A percentile compares a stretch with the other conserved stretches of the same genome.
These are phyloP conservation scores for Ceyx erithaca DNA, from an alignment of 2,797 vertebrate genomes.

Conservation along the genomic window DNA sequence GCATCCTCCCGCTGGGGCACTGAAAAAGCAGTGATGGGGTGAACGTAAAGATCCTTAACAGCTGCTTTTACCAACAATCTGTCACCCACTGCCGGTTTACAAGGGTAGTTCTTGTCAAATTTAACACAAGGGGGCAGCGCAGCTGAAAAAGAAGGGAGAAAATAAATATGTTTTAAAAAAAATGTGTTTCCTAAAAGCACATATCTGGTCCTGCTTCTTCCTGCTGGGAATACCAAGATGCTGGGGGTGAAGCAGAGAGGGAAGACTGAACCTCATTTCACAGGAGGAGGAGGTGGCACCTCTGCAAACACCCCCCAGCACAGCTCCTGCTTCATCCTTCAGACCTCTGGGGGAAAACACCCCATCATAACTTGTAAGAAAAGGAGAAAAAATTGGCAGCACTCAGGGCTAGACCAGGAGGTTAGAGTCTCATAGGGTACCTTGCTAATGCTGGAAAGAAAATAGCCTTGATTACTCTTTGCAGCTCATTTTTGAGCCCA, in stretches of 20 bases:
- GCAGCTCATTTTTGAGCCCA: not conserved
- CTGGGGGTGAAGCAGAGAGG: not conserved
- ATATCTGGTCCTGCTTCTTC: not conserved
- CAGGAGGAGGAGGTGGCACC: not conserved
- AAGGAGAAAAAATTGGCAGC: not conserved
- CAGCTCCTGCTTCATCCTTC: not conserved
- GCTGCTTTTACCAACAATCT: not conserved
- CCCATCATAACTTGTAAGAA: not conserved
- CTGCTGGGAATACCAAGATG: not conserved
- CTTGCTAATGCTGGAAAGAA: not conserved
- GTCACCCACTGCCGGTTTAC: fast-evolving
- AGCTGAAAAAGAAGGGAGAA: not conserved
- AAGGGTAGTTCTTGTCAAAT: not conserved
- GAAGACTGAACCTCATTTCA: fast-evolving
- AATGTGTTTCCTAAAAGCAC: not conserved
- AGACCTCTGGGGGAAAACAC: not conserved
- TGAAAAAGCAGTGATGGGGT: not conserved
- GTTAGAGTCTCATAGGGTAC: not conserved
- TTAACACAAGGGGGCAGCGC: slow-evolving; percentile 74
- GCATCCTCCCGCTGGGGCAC: fast-evolving
- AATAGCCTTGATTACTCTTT: not conserved
- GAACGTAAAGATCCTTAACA: fast-evolving
- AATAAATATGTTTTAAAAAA: not conserved
- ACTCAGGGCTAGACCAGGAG: not conserved
- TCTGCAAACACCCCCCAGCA: not conserved